Base-by-base conservation (phyloP, 1,140 invertebrate genomes). In the Calephelis virginiensis region DNA sequence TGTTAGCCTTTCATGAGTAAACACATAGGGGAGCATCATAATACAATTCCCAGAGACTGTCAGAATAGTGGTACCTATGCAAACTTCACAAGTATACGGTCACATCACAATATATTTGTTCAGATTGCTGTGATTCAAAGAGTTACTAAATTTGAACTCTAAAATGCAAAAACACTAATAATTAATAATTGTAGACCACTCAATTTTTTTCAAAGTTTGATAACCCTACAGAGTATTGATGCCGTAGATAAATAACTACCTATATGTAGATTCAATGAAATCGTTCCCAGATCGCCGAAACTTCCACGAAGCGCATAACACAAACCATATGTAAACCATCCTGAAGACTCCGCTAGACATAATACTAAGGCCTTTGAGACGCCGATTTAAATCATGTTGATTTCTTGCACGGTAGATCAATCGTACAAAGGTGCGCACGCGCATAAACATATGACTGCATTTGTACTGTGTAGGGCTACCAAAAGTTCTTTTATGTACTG, bases 401-500 rank as follows among this genome's bases (percentile, higher is more conserved):
- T 71, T 73, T 46, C 61, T 49, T 70, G 63, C 53, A 37, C 40
- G 46, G 61, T 50, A 67, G 59, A 74, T 71, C 69, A 74, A 64
- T 74, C 61, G 64, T 14, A 46, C 64, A 45, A 45, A 60, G 61
- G 43, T 69, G 64, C 69, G 66, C 69, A 9, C 14, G 64, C 68
- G 68, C 69, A 70, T 68, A 70, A 71, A 71, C 59, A 69, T 46
- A 56, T 37, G 40, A 12, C 63, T 65, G n/a, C 8, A 11, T 12
- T 8, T 56, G 40, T 43, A 43, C 40, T 43, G 40, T 12, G 14
- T 62, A 73, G 71, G 71, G 68, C 13, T 73, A 64, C 2, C 49
- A 49, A 53, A 2, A 8, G 13, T 5, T n/a, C 38, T 5, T 3
- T 61, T 47, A 53, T 1, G 28, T 28, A 28, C 28, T 28, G 28